These are phyloP conservation scores for Oryctes rhinoceros DNA, from an alignment of 1,140 invertebrate species.

Conservation along the genomic window DNA sequence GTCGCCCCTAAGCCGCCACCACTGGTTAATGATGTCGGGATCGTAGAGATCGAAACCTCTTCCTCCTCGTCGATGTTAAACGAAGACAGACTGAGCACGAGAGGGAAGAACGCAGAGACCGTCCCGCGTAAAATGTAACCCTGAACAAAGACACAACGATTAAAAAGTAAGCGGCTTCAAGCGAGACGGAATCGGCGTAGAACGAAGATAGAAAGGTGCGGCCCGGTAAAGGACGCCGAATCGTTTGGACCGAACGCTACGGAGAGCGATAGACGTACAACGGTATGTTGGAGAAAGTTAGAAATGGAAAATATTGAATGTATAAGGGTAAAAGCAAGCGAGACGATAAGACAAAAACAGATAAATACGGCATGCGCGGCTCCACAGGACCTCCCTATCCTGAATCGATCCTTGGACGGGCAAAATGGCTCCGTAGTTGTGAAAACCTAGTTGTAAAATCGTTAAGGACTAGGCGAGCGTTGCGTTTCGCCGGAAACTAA, in stretches of 20 bases:
- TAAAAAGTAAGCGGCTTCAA: conserved; percentile 32
- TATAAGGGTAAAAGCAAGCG: conserved; percentile 48
- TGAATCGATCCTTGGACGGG: conserved; percentile 59
- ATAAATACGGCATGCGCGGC: conserved; percentile 61
- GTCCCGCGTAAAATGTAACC: conserved; percentile 13
- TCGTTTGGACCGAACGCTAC: background rate
- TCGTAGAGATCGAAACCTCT: conserved; percentile 29
- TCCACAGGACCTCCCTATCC: conserved; percentile 57
- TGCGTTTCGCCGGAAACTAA: conserved; percentile 51
- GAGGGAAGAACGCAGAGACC: conserved; percentile 17
- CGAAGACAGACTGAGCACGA: conserved; percentile 14
- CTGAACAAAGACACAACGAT: conserved; percentile 34
- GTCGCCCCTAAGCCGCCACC: background rate
- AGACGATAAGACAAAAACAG: conserved; percentile 60
- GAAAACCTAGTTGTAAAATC: conserved; percentile 58
- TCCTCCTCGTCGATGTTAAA: conserved; percentile 17
- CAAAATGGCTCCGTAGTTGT: conserved; percentile 60
- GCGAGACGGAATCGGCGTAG: conserved; percentile 6
- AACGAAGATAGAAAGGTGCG: conserved; percentile 23
- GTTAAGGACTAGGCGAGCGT: conserved; percentile 53
- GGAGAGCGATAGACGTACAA: conserved; percentile 40
- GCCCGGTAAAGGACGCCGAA: conserved; percentile 11
- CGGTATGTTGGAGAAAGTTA: conserved; percentile 39
- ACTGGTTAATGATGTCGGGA: conserved; percentile 6
- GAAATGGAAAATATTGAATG: conserved; percentile 39